Conservation (phyloP, 2,113 vertebrate species). For the Paedocypris sp. region DNA sequence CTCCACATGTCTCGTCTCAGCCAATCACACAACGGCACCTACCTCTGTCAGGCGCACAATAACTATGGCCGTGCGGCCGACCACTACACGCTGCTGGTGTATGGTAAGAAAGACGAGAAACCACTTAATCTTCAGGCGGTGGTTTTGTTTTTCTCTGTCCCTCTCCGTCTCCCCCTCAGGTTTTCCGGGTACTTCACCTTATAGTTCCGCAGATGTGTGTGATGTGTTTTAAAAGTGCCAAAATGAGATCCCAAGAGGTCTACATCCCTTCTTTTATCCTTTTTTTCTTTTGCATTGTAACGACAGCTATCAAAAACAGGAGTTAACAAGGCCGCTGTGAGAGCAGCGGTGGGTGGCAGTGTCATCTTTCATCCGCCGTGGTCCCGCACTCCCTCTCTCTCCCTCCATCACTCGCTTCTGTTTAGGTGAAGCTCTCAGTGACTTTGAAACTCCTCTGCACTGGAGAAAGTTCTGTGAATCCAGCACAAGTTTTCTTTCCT, state of each 20-base stretch:
- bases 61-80: conserved; percentile 79
- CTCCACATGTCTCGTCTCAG: conserved; percentile 73
- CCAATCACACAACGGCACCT: conserved; percentile 79
- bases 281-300: not conserved
- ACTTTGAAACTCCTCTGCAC: conserved; percentile 21
- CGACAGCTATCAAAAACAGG: conserved; percentile 21
- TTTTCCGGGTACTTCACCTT: not conserved
- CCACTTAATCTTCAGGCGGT: too few species aligned
- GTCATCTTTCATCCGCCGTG: conserved; percentile 16
- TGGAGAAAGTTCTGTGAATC: conserved; percentile 3
- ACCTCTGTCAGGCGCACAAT: conserved; percentile 81
- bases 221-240: conserved; percentile 26
- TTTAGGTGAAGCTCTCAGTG: conserved; percentile 1
- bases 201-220: not conserved
- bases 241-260: conserved; percentile 19
- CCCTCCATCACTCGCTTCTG: not conserved
- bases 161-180: not conserved
- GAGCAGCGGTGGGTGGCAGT: conserved; percentile 32
- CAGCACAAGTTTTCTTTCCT: not conserved
- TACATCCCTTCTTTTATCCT: conserved; percentile 3
- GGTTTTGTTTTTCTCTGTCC: not conserved
- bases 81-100: conserved; percentile 80
- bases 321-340: conserved; percentile 20
- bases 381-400: conserved; percentile 3
- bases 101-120: conserved; percentile 59